Conservation (phyloP, 2,113 vertebrate genomes). For the Oenanthe melanoleuca region DNA sequence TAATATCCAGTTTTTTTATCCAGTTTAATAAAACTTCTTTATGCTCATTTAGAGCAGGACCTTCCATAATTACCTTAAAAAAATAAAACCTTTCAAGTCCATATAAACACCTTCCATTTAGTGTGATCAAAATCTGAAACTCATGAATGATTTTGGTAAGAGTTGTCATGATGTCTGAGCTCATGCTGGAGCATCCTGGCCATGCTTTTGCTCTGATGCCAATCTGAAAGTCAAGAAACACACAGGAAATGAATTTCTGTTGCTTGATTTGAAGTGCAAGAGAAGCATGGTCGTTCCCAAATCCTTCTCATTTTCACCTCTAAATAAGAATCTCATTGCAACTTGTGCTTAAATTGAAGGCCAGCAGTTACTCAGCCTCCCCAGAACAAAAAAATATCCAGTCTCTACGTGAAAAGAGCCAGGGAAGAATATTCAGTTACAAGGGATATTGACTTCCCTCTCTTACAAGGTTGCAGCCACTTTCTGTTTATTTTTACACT, state of each 20-base stretch:
- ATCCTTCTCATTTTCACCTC: background rate
- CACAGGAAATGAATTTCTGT: background rate
- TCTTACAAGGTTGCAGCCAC: background rate
- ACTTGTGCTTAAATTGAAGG: background rate
- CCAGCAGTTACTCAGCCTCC: background rate
- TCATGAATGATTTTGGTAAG: background rate
- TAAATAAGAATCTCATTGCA: background rate
- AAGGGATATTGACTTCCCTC: background rate
- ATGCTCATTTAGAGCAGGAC: constrained; percentile 20
- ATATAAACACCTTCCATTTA: background rate
- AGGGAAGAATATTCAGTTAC: background rate
- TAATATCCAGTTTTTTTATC: background rate
- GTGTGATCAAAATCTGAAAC: background rate
- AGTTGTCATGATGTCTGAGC: background rate
- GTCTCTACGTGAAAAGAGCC: background rate
- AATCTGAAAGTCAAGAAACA: background rate
- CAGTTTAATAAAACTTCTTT: constrained; percentile 41
- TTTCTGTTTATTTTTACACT: background rate
- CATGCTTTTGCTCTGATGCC: background rate
- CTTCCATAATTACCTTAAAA: background rate
- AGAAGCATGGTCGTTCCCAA: background rate
- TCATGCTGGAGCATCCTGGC: background rate
- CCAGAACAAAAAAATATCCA: background rate
- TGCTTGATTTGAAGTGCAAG: background rate
- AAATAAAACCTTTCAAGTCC: background rate